phyloP scores from a whole-genome alignment of 2,797 vertebrate species.

The Xerus rutilus region DNA sequence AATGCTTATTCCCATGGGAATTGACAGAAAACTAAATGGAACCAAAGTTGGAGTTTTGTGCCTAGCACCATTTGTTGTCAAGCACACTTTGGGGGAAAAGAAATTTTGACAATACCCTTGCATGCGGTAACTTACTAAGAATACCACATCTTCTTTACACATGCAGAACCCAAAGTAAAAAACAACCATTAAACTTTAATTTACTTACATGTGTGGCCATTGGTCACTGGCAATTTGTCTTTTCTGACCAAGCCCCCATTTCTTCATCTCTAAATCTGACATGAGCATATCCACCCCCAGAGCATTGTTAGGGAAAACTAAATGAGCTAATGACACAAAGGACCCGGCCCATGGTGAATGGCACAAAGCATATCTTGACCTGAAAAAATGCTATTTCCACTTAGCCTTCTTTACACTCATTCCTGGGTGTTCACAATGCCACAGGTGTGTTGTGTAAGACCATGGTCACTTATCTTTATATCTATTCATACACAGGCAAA shows the following conservation, averaged over 20 bases:
- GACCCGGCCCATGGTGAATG: background rate
- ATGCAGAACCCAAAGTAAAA: background rate
- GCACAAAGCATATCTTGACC: background rate
- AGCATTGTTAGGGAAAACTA: background rate
- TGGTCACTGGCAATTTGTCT: background rate
- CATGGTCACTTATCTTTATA: background rate
- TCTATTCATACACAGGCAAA: background rate
- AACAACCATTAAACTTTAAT: background rate
- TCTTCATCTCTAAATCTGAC: background rate
- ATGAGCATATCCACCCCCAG: background rate
- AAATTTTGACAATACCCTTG: background rate
- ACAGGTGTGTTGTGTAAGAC: background rate
- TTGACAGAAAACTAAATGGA: slow-evolving; percentile 34
- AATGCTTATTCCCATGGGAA: background rate
- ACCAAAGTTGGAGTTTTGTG: background rate
- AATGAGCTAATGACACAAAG: background rate
- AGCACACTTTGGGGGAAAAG: background rate
- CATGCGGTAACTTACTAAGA: background rate
- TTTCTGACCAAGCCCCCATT: background rate
- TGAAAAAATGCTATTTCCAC: background rate
- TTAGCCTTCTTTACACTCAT: background rate
- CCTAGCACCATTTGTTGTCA: background rate
- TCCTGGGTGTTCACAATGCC: background rate
- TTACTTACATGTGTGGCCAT: background rate
- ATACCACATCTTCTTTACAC: background rate